Conservation (phyloP, 1,140 invertebrate genomes). For the Acyrthosiphon pisum region DNA sequence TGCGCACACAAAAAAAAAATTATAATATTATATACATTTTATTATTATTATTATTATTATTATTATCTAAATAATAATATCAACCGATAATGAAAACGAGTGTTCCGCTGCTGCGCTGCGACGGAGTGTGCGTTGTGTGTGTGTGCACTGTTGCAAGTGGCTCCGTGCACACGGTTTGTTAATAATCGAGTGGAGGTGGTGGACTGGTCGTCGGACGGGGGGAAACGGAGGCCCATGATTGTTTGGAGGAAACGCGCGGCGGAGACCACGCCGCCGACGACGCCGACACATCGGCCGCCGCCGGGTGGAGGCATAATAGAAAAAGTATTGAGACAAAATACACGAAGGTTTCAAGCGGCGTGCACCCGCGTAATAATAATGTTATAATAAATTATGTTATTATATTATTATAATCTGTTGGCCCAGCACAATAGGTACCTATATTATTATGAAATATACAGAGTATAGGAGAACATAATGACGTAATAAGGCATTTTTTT, state of each 20-base stretch:
- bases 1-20: not conserved
- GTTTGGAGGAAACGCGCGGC: not conserved
- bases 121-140: not conserved
- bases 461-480: too few relatives aligned
- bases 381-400: too few relatives aligned
- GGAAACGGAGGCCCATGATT: not conserved
- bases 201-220: too few relatives aligned
- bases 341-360: too few relatives aligned
- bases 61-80: constrained; percentile 25
- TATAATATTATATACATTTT: constrained; percentile 15
- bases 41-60: constrained; percentile 1
- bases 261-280: not conserved
- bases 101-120: not conserved
- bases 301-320: not conserved
- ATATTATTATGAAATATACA: not conserved
- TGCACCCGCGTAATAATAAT: not conserved
- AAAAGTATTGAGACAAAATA: too few relatives aligned
- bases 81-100: constrained; percentile 14
- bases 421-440: too few relatives aligned
- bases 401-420: too few relatives aligned
- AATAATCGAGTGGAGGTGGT: not conserved
- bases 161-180: not conserved
- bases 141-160: not conserved
- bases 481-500: too few relatives aligned
- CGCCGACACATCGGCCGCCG: too few relatives aligned